Evolutionary conservation across 2,888 invertebrate species (phyloP).

Genomic region (Alcis repandata): DNA sequence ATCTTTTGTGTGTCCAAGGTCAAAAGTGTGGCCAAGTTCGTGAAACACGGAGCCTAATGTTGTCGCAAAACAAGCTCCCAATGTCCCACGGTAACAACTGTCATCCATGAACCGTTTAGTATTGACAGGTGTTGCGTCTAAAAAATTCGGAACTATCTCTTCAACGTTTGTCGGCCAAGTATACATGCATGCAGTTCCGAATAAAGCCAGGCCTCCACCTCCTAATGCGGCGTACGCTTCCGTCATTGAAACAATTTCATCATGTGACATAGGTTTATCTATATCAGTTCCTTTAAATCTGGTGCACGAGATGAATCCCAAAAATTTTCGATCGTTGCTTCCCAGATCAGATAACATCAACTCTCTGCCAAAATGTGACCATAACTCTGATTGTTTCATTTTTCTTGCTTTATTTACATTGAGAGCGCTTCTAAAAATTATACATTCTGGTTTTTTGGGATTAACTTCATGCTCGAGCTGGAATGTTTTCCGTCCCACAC

Average conservation of each 20-base stretch:
- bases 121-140: slow-evolving; percentile 88
- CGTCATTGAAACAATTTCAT: slow-evolving; percentile 89
- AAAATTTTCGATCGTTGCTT: slow-evolving; percentile 91
- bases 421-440: slow-evolving; percentile 91
- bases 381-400: slow-evolving; percentile 92
- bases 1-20: slow-evolving; percentile 95
- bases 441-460: slow-evolving; percentile 87
- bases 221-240: slow-evolving; percentile 96
- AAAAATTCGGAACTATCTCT: slow-evolving; percentile 87
- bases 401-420: slow-evolving; percentile 90
- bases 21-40: slow-evolving; percentile 97
- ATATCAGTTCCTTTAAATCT: slow-evolving; percentile 89
- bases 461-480: slow-evolving; percentile 89
- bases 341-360: slow-evolving; percentile 90
- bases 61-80: slow-evolving; percentile 95
- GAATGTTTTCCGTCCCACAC: slow-evolving; percentile 93
- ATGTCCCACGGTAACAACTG: slow-evolving; percentile 95
- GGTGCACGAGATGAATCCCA: slow-evolving; percentile 96
- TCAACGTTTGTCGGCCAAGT: slow-evolving; percentile 93
- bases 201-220: slow-evolving; percentile 95
- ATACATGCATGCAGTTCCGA: slow-evolving; percentile 96
- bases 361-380: slow-evolving; percentile 95
- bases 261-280: slow-evolving; percentile 88
- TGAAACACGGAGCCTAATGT: slow-evolving; percentile 97
- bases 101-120: slow-evolving; percentile 93